A percentile compares a stretch with the other conserved stretches of the same genome.
These are phyloP conservation scores for Eupristina koningsbergeri DNA, from an alignment of 1,140 invertebrate genomes.

Conservation along the genomic window DNA sequence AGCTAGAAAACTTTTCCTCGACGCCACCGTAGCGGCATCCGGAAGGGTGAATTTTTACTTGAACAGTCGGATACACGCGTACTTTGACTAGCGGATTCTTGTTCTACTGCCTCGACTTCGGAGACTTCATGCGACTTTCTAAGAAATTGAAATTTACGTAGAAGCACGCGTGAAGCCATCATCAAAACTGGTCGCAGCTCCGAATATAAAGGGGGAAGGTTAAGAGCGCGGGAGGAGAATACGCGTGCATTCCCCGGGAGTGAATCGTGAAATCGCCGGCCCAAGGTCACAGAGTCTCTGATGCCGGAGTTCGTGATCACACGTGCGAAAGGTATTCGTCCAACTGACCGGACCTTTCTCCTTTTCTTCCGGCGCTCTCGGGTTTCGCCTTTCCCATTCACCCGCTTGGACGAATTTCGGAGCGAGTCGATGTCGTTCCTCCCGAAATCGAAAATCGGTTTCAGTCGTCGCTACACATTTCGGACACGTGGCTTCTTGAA, in stretches of 20 bases:
- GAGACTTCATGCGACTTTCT: not conserved
- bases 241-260: constrained; percentile 51
- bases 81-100: too few relatives aligned
- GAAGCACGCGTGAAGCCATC: not conserved
- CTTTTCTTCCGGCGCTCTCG: constrained; percentile 29
- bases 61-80: too few relatives aligned
- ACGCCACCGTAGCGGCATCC: too few relatives aligned
- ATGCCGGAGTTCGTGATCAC: constrained; percentile 26
- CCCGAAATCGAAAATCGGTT: too few relatives aligned
- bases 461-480: too few relatives aligned
- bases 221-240: not conserved
- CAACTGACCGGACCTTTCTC: constrained; percentile 35
- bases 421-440: not conserved
- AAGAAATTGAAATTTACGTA: constrained; percentile 24
- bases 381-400: not conserved
- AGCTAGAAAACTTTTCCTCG: not conserved
- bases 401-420: not conserved
- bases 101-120: not conserved
- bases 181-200: not conserved
- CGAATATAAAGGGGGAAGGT: not conserved
- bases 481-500: not conserved
- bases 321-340: constrained; percentile 56
- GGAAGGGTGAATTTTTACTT: too few relatives aligned
- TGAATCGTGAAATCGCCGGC: constrained; percentile 57
- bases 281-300: constrained; percentile 46